Base-by-base conservation (phyloP, 2,113 vertebrate genomes). In the Plecturocebus donacophilus region DNA sequence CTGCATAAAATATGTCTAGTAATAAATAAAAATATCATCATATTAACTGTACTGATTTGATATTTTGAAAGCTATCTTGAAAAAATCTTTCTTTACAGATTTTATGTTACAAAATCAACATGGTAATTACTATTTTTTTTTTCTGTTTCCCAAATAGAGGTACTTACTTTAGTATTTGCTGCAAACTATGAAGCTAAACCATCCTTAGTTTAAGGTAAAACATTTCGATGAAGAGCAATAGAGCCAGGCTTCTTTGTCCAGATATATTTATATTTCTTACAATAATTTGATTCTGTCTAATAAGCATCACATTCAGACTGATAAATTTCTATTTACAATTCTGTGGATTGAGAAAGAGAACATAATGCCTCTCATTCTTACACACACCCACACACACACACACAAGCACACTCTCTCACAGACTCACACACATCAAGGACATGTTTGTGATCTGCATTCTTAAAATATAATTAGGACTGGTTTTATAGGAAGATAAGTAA, bases 401-500 rank as follows among this genome's bases (percentile, higher is more conserved):
- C 16, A 47, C 4, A 4, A 45, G 8, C 16, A 11, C 27, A 25
- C 14, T 2, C 32, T 54, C 11, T 49, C 23, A 35, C 32, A 42
- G 5, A 10, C 3, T 30, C 3, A 25, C 32, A 76, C 21, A 70
- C 4, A 23, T 2, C 19, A 52, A 9, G 0, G 10, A 19, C n/a
- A 2, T n/a, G 11, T 54, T 21, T 73, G 30, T 54, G 8, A 5
- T 95, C 54, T 95, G 4, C 16, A 30, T 81, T 58, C 4, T n/a
- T 71, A 70, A 91, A 27, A 25, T 79, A n/a, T 49, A 49, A 32
- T 87, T 91, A 76, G 42, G 20, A 81, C 2, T 76, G 10, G 1
- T 25, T 80, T 94, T 76, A 84, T n/a, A 20, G 90, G 21, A 35
- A 96, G 47, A 94, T n/a, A 92, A 45, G 32, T 82, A 91, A 66